Percentiles rank a stretch among this genome's conserved stretches.
Conservation (phyloP, 2,888 invertebrate genomes). For the Exephanes ischioxanthus region DNA sequence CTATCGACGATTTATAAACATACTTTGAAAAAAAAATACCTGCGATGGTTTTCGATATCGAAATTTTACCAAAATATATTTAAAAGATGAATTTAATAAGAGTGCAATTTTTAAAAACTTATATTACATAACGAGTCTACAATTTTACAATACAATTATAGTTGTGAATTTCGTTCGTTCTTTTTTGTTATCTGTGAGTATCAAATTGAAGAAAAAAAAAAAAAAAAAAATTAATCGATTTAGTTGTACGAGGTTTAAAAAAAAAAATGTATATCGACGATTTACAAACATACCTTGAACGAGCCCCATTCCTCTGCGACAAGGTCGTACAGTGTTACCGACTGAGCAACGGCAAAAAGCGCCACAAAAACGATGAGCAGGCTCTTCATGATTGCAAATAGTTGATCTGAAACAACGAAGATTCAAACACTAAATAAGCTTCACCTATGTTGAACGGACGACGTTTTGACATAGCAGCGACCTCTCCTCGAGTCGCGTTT, state of each 20-base stretch:
- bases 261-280: neutral
- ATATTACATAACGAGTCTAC: no score
- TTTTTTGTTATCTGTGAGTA: no score
- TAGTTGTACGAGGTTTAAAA: neutral
- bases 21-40: no score
- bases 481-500: neutral
- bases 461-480: neutral
- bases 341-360: constrained; percentile 87
- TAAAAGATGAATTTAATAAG: no score
- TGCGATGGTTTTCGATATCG: no score
- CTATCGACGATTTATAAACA: no score
- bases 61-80: no score
- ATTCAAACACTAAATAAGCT: neutral
- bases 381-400: constrained; percentile 80
- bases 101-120: no score
- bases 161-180: no score
- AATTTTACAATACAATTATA: no score
- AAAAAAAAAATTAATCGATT: no score
- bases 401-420: constrained; percentile 60
- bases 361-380: constrained; percentile 84
- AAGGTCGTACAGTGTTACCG: constrained; percentile 91
- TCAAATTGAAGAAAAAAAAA: no score
- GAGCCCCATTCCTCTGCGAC: constrained; percentile 92
- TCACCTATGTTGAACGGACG: neutral
- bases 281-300: constrained; percentile 88